phyloP scores from a whole-genome alignment of 2,113 vertebrate genomes.

The Halichoeres trimaculatus region DNA sequence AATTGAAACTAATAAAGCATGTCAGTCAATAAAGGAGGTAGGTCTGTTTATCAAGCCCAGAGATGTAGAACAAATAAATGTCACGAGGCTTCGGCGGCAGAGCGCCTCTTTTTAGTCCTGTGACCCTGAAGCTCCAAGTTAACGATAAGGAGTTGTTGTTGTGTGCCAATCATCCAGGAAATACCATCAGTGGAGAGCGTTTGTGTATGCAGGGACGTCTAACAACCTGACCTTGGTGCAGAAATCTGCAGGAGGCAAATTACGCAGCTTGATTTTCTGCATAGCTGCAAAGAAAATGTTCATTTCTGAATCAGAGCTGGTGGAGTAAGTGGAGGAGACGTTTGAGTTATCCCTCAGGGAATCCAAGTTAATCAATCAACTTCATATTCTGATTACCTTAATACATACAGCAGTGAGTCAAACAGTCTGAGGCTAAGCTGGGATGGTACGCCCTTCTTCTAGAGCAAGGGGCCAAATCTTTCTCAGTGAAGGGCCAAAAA shows the following conservation, averaged over 20 bases:
- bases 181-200: neutral
- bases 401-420: no score
- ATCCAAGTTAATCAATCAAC: no score
- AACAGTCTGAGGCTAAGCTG: no score
- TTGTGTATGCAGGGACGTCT: neutral
- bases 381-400: no score
- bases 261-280: neutral
- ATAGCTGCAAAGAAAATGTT: neutral
- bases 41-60: constrained; percentile 44
- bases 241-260: neutral
- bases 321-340: neutral
- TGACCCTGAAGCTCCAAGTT: constrained; percentile 18
- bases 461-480: no score
- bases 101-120: neutral
- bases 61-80: constrained; percentile 48
- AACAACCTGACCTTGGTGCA: constrained; percentile 26
- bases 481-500: no score
- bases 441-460: no score
- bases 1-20: constrained; percentile 74
- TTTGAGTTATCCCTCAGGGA: no score
- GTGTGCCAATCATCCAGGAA: neutral
- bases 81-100: constrained; percentile 1
- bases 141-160: neutral
- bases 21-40: constrained; percentile 66
- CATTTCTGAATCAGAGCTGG: neutral